Base-by-base conservation (phyloP, 2,113 vertebrate species). In the Carassius gibelio region DNA sequence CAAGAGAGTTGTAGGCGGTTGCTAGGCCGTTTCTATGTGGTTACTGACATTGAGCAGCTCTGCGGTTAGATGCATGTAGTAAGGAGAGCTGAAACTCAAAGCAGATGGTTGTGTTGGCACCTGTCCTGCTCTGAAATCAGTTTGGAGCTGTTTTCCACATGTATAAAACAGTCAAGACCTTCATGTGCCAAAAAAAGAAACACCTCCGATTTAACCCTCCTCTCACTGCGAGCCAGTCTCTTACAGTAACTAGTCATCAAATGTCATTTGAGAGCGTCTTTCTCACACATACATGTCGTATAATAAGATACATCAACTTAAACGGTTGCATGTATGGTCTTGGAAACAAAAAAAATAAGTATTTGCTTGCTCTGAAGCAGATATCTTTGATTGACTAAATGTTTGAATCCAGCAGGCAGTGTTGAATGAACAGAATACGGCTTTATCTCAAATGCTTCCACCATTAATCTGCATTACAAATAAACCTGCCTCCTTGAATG, bases 101-200 rank as follows among this genome's bases (percentile, higher is more conserved):
- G 93, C 95, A 95, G 94, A 95, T 95, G 95, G 94, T 92, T 86
- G 87, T 91, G 90, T 91, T 95, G 95, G 95, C 94, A 95, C 92
- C 93, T 93, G 93, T 92, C 92, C 93, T 86, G 86, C 89, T 89
- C 91, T 90, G 82, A 94, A 94, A 94, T 95, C 94, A 93, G 95
- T 90, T 30, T 30, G 30, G 30, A 30, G 30, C 30, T 30, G 30
- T 30, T 30, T 30, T 94, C 92, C 94, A 94, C 93, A 93, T 94
- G 94, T 93, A 93, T 94, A 88, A 91, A 92, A 92, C 85, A 86
- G 85, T 85, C 88, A 71, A 90, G 86, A 87, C 87, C 85, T 87
- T 68, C 71, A 89, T 87, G 88, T 92, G 94, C 94, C 93, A 95
- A 91, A 83, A 62, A 59, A 50, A 84, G 66, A 82, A 80, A 75